Conservation (phyloP, 2,888 invertebrate species). For the Sinelater perroti region DNA sequence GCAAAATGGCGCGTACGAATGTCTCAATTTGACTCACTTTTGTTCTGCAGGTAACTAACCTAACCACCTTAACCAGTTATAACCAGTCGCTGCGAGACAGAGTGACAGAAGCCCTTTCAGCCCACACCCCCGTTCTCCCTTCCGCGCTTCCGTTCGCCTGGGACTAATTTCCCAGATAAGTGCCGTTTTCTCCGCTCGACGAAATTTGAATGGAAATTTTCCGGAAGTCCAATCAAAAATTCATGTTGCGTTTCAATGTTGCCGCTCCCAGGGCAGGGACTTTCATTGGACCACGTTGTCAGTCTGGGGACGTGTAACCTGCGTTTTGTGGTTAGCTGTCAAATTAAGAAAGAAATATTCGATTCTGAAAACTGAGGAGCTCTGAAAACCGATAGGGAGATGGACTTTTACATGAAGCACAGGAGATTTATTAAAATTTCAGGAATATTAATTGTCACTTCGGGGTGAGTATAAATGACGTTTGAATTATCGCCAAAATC, state of each 20-base stretch:
- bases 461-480: conserved; percentile 23
- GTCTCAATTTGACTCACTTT: conserved; percentile 51
- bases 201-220: conserved; percentile 15
- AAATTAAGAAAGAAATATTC: conserved; percentile 11
- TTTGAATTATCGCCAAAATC: no score
- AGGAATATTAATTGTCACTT: conserved; percentile 15
- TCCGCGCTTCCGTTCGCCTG: no score
- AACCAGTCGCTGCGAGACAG: conserved; percentile 45
- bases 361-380: neutral
- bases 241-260: neutral
- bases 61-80: conserved; percentile 52
- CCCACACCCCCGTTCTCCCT: no score
- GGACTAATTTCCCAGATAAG: no score
- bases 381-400: neutral
- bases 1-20: conserved; percentile 52
- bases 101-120: neutral
- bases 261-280: neutral
- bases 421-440: conserved; percentile 29
- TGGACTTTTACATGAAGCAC: conserved; percentile 34
- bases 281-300: neutral
- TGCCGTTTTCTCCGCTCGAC: no score
- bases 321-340: conserved; percentile 18
- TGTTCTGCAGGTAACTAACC: conserved; percentile 51
- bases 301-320: no score
- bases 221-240: neutral